These are phyloP conservation scores for Drosophila truncata DNA, from an alignment of 1,140 invertebrate genomes.

Conservation along the genomic window DNA sequence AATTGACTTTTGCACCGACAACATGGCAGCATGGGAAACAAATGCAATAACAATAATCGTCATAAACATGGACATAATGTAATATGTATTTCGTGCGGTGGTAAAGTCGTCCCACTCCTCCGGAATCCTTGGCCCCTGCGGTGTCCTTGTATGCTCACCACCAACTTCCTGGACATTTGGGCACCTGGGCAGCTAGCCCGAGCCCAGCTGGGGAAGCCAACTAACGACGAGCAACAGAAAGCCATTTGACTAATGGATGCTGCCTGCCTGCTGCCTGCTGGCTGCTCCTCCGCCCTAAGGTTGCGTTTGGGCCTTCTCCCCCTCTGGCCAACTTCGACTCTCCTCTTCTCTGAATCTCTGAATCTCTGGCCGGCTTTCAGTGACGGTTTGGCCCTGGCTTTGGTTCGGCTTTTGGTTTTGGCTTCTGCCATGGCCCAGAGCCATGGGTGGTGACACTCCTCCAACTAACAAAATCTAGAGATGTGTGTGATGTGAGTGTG, in stretches of 20 bases:
- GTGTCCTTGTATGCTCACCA: constrained; percentile 5
- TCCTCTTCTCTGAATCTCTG: constrained; percentile 18
- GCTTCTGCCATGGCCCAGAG: constrained; percentile 24
- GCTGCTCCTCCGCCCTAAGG: constrained; percentile 17
- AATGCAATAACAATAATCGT: constrained; percentile 80
- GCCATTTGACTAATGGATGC: constrained; percentile 80
- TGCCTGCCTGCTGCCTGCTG: constrained; percentile 21
- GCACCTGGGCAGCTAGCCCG: constrained; percentile 32
- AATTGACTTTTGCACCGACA: constrained; percentile 71
- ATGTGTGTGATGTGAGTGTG: neutral
- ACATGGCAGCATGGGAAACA: constrained; percentile 31
- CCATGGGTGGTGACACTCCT: constrained; percentile 28
- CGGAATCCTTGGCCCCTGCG: neutral
- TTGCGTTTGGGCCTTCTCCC: neutral
- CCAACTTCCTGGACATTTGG: constrained; percentile 46
- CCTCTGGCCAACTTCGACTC: neutral
- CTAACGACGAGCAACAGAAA: constrained; percentile 63
- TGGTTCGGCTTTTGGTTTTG: constrained; percentile 63
- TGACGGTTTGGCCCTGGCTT: constrained; percentile 67
- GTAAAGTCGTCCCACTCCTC: constrained; percentile 2
- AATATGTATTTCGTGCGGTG: constrained; percentile 53
- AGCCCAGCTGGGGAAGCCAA: constrained; percentile 43
- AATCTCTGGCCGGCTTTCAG: constrained; percentile 64
- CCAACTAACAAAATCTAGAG: neutral
- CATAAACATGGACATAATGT: constrained; percentile 69